Evolutionary conservation across 2,888 invertebrate genomes (phyloP), one percentile per base, ranked within the genome.

Genomic region (Zaprionus obscuricornis): DNA sequence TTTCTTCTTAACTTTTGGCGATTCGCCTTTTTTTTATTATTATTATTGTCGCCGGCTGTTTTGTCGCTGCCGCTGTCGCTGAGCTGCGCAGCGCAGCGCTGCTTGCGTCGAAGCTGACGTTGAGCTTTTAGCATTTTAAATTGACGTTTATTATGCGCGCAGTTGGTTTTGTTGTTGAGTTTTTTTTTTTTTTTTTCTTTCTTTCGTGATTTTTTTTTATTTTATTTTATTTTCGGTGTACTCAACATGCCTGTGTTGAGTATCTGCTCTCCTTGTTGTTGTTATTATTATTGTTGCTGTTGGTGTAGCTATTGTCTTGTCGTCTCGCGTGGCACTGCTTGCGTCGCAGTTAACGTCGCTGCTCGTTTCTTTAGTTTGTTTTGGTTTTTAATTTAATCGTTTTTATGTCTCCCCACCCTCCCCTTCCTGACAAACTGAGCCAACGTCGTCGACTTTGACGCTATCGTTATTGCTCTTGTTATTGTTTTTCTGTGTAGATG

Each of bases 381-480:
- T 85, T 85, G 79, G 85, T 85, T 83, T 79, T 79, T 79, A 79
- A 85, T 85, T 79, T 79, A 85, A 85, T 85, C 79, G 79, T 79
- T 85, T 85, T 72, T 78, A 70, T 82, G 63, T 66, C 55, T 55
- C 62, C 64, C 49, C 29, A 26, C 45, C 22, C 16, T 14, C 22
- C 10, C 29, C 29, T 10, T 20, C 29, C 3, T n/a, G 18, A 2
- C 36, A 27, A 7, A 26, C 36, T 13, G 20, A n/a, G n/a, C n/a
- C 37, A 39, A 8, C 46, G 11, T 4, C 22, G 4, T 5, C 22
- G 22, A 22, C 22, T 5, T 16, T 40, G 29, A 39, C 45, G 72
- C 66, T 71, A 68, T 71, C 72, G 68, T 60, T 72, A 60, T 72
- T 71, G 74, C 74, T 69, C 65, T 71, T 50, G 47, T 31, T 63